Conservation (phyloP, 2,888 invertebrate genomes). For the Dermolepida albohirtum region DNA sequence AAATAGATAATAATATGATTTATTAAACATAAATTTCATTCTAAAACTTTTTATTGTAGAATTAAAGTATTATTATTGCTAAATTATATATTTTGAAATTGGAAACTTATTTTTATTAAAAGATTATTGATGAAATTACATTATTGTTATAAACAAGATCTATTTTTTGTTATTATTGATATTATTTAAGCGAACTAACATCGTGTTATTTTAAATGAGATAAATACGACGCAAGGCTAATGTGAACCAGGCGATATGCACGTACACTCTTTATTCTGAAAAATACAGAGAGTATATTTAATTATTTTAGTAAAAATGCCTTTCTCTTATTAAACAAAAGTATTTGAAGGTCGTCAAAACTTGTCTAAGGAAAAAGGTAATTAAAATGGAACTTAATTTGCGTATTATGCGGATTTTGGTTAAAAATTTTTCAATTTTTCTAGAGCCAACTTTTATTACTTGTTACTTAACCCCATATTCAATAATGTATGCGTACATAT, state of each 20-base stretch:
- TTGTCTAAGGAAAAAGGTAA: constrained; percentile 10
- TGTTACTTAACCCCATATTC: no score
- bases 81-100: no score
- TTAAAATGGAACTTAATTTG: constrained; percentile 12
- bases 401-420: neutral
- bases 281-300: neutral
- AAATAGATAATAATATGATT: no score
- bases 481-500: no score
- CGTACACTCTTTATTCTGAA: constrained; percentile 13
- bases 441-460: neutral
- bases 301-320: neutral
- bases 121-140: no score
- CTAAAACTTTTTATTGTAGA: no score
- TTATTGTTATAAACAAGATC: neutral
- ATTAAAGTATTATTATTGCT: no score
- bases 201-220: constrained; percentile 7
- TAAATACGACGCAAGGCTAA: constrained; percentile 25
- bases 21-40: no score
- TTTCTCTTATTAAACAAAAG: no score
- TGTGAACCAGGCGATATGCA: constrained; percentile 18
- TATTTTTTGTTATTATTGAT: constrained; percentile 13
- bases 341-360: constrained; percentile 8
- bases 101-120: no score
- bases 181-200: constrained; percentile 9
- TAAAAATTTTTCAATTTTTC: constrained; percentile 13